Evolutionary conservation across 2,113 vertebrate species (phyloP), one percentile per base, ranked within the genome.

Genomic region (Aegotheles bennettii): DNA sequence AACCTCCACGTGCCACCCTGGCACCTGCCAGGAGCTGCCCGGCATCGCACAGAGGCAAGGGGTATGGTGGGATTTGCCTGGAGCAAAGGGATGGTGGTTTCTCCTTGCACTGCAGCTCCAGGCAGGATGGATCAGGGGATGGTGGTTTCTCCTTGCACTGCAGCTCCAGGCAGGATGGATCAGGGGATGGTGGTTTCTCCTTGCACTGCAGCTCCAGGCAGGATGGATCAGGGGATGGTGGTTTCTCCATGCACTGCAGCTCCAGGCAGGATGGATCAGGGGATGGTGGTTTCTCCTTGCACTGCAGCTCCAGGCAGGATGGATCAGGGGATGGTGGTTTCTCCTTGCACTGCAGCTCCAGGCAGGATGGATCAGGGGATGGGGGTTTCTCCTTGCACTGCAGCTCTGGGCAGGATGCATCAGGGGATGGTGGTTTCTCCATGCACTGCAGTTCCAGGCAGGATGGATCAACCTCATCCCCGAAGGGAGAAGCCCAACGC

Each of bases 31-130:
- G 57, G 65, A 77, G n/a, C 35, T 15, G 70, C 75, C 29, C 15
- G 63, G 81, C 63, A 42, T 13, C 1, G 4, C 16, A 2, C 0
- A 0, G 40, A 21, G 20, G 17, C 16, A 9, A 24, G 71, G 51
- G 47, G 6, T 6, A 10, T n/a, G 29, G 51, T n/a, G 53, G 65
- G 87, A 45, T 78, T 73, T 24, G 7, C 87, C 53, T 1, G 1
- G 25, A 54, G 42, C 20, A 6, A 45, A 47, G 25, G 42, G 29
- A 35, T 0, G 3, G 35, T 0, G 11, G 7, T 18, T 64, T 20
- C 35, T 65, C 56, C 56, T 53, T 9, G 23, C 26, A 21, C n/a
- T 11, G 0, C 26, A 26, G 73, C 67, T 64, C 29, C 13, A 0
- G 40, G 43, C 2, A 1, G 50, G 50, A 64, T 9, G 48, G 48